phyloP scores from a whole-genome alignment of 2,888 invertebrate species.

The Caenorhabditis sinica region DNA sequence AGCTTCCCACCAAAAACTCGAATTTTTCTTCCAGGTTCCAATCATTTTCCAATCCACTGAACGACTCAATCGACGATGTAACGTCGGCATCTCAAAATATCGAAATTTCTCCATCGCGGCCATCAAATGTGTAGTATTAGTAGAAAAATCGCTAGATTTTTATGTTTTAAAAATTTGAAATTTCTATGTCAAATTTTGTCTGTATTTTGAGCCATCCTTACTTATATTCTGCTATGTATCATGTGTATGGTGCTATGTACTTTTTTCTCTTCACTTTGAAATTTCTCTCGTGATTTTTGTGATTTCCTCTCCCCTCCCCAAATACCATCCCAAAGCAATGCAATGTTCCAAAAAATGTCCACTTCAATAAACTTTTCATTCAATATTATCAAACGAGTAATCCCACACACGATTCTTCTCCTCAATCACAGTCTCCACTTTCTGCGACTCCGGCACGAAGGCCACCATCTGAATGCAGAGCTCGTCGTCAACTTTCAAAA shows the following conservation, averaged over 20 bases:
- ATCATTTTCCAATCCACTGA: conserved; percentile 76
- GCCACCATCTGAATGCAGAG: conserved; percentile 68
- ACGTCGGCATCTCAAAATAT: conserved; percentile 5
- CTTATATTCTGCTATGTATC: background rate
- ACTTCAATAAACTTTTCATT: too few species aligned
- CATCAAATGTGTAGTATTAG: conserved; percentile 46
- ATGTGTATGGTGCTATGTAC: conserved; percentile 15
- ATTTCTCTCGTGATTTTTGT: background rate
- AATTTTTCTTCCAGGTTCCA: conserved; percentile 70
- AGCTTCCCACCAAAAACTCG: background rate
- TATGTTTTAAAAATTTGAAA: background rate
- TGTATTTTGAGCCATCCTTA: conserved; percentile 16
- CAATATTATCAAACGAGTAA: conserved; percentile 39
- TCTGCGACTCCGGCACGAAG: conserved; percentile 70
- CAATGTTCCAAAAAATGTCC: too few species aligned
- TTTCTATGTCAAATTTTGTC: conserved; percentile 3
- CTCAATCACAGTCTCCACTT: conserved; percentile 43
- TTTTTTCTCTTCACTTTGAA: background rate
- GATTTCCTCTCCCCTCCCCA: too few species aligned
- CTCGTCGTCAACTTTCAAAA: conserved; percentile 65
- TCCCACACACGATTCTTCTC: conserved; percentile 61
- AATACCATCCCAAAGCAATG: too few species aligned
- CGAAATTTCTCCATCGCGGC: background rate
- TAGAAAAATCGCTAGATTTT: background rate
- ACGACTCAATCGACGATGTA: conserved; percentile 59